Base-by-base conservation (phyloP, 2,113 vertebrate species). In the Siniperca chuatsi region DNA sequence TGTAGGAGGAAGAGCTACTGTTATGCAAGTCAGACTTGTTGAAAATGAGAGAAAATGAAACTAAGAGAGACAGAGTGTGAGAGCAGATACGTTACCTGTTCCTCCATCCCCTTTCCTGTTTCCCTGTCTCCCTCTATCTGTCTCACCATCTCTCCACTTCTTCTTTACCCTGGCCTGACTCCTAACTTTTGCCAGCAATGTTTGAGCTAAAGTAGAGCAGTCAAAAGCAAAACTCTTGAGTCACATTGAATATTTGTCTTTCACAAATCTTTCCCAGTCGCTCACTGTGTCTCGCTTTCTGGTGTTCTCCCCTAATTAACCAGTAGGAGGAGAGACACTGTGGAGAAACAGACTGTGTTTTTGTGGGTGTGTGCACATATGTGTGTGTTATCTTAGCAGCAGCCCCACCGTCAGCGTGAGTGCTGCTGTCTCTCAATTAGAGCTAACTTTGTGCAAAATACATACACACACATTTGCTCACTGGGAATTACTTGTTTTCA, bases 211-310 rank as follows among this genome's bases (percentile, higher is more conserved):
- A 91, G 55, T 55, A 62, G 33, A 83, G 75, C 57, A 79, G 68
- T 83, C 81, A 84, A 89, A 91, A 86, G 64, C 86, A 82, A 90
- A 93, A 81, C 84, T 83, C 52, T 78, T 21, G 25, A 81, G 81
- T 90, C 89, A 72, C 58, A 25, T 18, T 57, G 58, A 76, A 85
- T 93, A 79, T 90, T 58, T 67, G 62, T 81, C 80, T 86, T 67
- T 72, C 61, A 46, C 62, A 76, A 61, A 84, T 72, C 62, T 60
- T 55, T 72, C 76, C 60, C 77, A 48, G 58, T 75, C 29, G 7
- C 60, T 84, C 60, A 74, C 48, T 37, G 60, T 50, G 48, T 86
- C 75, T 74, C 6, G 11, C 65, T 68, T 52, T 70, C 33, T 58
- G 58, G 40, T 58, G 40, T 83, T 80, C 83, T 75, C 66, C 52